Base-by-base conservation (phyloP, 2,888 invertebrate genomes). In the Kryphioiulus occultus region DNA sequence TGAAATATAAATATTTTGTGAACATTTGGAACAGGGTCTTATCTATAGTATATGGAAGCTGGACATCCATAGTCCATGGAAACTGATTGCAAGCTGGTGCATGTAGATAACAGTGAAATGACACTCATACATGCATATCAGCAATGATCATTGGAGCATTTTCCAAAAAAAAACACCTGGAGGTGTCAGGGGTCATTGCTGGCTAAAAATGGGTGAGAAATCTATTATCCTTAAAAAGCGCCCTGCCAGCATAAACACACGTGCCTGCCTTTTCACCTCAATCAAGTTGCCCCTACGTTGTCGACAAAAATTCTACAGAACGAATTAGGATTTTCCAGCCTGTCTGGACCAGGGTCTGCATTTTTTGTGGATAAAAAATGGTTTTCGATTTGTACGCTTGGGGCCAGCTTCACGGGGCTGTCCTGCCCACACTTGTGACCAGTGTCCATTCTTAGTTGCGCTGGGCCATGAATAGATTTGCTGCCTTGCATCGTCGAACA, bases 401-500 rank as follows among this genome's bases (percentile, higher is more conserved):
- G 59, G n/a, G 22, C 59, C 22, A 22, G 22, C 22, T 9, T 22
- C 22, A 22, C 59, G 10, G 59, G 7, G 59, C 22, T 59, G 59
- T 12, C 59, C 22, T 59, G 22, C 59, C 59, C 59, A 0, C 59
- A 59, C 22, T 59, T 59, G 59, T 59, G 22, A 22, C 59, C 59
- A 2, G 22, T 59, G 59, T 9, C 59, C 22, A 59, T 59, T 59
- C 22, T 22, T n/a, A 22, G 10, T 4, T 22, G 84, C 2, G 39
- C 32, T 35, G 84, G 84, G n/a, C 84, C 84, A 84, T 84, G 84
- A 84, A 84, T 84, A 84, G 83, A 84, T 84, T 59, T 84, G 32
- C n/a, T 84, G n/a, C 39, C 39, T 84, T 32, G 84, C 84, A 32
- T 32, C 32, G 39, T 32, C 39, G 84, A 84, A 19, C 83, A 84